Evolutionary conservation across 2,888 invertebrate genomes (phyloP).

Genomic region (Diadromus collaris): DNA sequence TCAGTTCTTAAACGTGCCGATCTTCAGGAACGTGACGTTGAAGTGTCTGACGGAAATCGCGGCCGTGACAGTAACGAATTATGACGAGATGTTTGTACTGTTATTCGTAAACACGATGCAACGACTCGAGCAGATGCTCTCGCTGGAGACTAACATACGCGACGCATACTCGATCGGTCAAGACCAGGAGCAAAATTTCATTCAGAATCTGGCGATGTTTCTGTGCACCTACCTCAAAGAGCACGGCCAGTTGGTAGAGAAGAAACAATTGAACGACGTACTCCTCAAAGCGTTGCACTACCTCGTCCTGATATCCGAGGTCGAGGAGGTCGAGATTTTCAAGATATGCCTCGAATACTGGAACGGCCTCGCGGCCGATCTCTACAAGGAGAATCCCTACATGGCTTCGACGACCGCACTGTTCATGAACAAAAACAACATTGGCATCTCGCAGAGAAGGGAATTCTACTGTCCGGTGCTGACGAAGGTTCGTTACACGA

Average conservation of each 20-base stretch:
- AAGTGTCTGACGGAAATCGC: conserved; percentile 99
- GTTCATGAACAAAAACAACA: conserved; percentile 75
- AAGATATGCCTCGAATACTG: conserved; percentile 99
- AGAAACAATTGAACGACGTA: conserved; percentile 88
- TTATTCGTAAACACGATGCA: conserved; percentile 96
- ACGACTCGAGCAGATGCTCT: conserved; percentile 95
- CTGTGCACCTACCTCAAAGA: conserved; percentile 98
- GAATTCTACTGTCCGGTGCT: conserved; percentile 90
- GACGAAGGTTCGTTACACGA: conserved; percentile 95
- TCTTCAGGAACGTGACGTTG: conserved; percentile 98
- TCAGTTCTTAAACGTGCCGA: conserved; percentile 96
- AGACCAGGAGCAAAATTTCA: conserved; percentile 99
- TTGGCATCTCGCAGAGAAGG: conserved; percentile 82
- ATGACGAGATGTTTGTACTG: conserved; percentile 95
- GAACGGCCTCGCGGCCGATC: conserved; percentile 95
- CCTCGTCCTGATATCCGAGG: conserved; percentile 96
- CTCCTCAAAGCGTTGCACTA: conserved; percentile 93
- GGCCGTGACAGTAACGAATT: conserved; percentile 93
- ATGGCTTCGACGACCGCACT: conserved; percentile 81
- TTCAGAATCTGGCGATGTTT: conserved; percentile 98
- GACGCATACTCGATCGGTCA: conserved; percentile 96
- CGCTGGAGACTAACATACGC: conserved; percentile 94
- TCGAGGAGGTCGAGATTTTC: conserved; percentile 99
- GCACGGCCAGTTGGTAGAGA: conserved; percentile 94
- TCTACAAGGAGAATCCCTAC: conserved; percentile 94